Conservation (phyloP, 2,113 vertebrate genomes). For the Pseudopipra pipra region DNA sequence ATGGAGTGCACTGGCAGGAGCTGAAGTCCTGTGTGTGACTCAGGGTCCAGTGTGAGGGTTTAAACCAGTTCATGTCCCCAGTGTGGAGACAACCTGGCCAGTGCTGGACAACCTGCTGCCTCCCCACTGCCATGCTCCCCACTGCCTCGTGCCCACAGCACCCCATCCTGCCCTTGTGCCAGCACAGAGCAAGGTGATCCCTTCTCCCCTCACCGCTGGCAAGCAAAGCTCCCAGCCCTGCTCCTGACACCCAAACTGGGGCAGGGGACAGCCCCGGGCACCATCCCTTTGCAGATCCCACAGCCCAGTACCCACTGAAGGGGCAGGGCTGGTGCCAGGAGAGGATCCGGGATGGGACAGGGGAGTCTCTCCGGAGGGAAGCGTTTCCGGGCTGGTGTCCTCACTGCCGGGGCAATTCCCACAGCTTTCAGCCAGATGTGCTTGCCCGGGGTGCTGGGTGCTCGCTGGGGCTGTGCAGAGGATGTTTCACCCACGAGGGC, state of each 20-base stretch:
- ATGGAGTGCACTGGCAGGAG: rapidly evolving
- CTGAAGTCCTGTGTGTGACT: not conserved
- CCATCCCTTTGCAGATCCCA: not conserved
- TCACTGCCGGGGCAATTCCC: slow-evolving; percentile 22
- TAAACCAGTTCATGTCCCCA: not conserved
- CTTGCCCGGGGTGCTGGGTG: not conserved
- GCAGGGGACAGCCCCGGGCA: not conserved
- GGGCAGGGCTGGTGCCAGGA: not conserved
- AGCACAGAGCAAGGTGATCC: rapidly evolving
- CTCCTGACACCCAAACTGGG: not conserved
- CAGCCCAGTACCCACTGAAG: rapidly evolving
- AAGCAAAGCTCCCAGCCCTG: not conserved
- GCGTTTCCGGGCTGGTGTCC: slow-evolving; percentile 13
- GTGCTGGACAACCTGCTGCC: not conserved
- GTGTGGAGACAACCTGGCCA: rapidly evolving
- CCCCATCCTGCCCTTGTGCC: rapidly evolving
- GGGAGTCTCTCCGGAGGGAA: not conserved
- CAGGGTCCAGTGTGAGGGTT: not conserved
- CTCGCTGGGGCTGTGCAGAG: rapidly evolving
- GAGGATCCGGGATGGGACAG: not conserved
- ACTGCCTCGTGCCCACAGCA: not conserved
- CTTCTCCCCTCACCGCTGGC: not conserved
- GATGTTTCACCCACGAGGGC: not conserved
- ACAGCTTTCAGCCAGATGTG: slow-evolving; percentile 63
- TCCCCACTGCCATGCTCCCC: not conserved